A percentile compares a stretch with the other conserved stretches of the same genome.
Evolutionary conservation across 2,888 invertebrate genomes (phyloP).

Genomic region (Callyntrura sp.): DNA sequence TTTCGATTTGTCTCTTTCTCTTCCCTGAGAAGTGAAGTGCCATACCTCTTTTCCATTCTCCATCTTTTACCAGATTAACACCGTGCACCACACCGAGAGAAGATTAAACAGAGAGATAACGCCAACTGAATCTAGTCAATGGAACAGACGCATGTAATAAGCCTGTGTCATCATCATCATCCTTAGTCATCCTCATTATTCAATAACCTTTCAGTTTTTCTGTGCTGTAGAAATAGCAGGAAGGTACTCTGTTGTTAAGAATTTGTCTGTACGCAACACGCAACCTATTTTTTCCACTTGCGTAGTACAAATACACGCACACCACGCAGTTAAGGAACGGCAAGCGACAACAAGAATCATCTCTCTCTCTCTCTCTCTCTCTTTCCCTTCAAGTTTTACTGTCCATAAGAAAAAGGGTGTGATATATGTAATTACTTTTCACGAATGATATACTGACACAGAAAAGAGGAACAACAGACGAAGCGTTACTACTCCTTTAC

Average conservation of each 20-base stretch:
- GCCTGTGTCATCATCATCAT: conserved; percentile 19
- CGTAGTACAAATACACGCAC: not conserved
- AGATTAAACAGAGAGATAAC: conserved; percentile 39
- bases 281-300: not conserved
- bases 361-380: no score
- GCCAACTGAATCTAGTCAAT: conserved; percentile 53
- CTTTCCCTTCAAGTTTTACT: not conserved
- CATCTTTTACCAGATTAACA: conserved; percentile 44
- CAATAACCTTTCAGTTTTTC: not conserved
- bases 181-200: conserved; percentile 5
- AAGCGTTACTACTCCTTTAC: not conserved
- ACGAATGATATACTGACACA: conserved; percentile 16
- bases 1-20: conserved; percentile 33
- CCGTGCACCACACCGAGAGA: not conserved
- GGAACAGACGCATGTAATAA: conserved; percentile 45
- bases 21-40: conserved; percentile 27
- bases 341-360: no score
- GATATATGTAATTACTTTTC: not conserved
- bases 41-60: conserved; percentile 48
- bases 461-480: not conserved
- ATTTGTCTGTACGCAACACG: not conserved
- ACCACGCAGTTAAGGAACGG: no score
- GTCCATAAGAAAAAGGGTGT: not conserved
- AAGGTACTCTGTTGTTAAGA: not conserved
- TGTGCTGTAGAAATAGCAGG: not conserved